A percentile compares a stretch with the other conserved stretches of the same genome.
Conservation (phyloP, 2,888 invertebrate genomes). For the Altica lythri region DNA sequence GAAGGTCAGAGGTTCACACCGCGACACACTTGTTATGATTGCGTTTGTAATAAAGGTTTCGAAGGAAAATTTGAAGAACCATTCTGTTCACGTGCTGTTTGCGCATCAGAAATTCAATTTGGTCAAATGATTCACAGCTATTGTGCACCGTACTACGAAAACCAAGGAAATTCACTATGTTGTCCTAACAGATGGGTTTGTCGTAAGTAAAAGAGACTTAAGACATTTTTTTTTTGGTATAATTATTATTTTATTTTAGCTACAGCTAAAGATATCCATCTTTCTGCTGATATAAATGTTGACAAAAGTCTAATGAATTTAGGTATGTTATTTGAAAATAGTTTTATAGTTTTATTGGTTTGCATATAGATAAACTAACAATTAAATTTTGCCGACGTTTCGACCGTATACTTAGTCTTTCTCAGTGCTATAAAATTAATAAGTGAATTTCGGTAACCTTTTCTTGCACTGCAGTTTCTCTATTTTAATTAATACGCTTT, state of each 20-base stretch:
- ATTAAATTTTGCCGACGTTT: neutral
- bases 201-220: slow-evolving; percentile 23
- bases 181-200: slow-evolving; percentile 28
- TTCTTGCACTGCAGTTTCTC: too few species aligned
- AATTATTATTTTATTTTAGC: neutral
- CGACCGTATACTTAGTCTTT: too few species aligned
- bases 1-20: slow-evolving; percentile 20
- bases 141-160: slow-evolving; percentile 16
- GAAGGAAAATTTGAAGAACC: slow-evolving; percentile 16
- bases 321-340: neutral
- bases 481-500: too few species aligned
- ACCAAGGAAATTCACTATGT: slow-evolving; percentile 12
- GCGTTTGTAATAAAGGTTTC: slow-evolving; percentile 21
- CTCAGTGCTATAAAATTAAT: too few species aligned
- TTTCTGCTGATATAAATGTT: neutral
- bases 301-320: neutral
- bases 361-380: neutral
- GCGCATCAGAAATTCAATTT: slow-evolving; percentile 3
- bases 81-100: neutral
- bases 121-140: slow-evolving; percentile 5
- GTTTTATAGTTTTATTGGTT: slow-evolving; percentile 13
- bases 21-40: slow-evolving; percentile 16
- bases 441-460: too few species aligned
- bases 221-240: neutral
- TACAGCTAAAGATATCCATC: neutral